These are phyloP conservation scores for Cettia cetti DNA, from an alignment of 2,113 vertebrate species.

Conservation along the genomic window DNA sequence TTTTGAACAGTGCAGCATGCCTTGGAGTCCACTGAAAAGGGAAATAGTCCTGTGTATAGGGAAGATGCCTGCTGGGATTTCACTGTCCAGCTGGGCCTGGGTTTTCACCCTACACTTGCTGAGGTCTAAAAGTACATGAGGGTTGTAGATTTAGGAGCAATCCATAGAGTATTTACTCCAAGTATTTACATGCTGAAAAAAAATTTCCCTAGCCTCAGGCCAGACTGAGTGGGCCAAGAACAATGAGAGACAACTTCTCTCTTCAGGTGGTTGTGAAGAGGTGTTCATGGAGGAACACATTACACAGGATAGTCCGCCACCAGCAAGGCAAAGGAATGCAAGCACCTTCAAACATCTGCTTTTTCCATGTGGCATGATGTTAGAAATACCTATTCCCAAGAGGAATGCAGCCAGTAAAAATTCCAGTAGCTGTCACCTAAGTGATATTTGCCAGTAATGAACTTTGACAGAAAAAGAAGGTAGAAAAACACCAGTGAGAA, in stretches of 20 bases:
- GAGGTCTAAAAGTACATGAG: not conserved
- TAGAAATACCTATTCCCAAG: not conserved
- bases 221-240: not conserved
- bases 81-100: not conserved
- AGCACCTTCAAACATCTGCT: not conserved
- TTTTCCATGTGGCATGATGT: not conserved
- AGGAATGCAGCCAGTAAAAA: not conserved
- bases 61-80: not conserved
- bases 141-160: not conserved
- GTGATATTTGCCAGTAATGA: not conserved
- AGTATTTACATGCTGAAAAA: not conserved
- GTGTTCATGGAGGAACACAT: not conserved
- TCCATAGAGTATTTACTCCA: not conserved
- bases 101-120: not conserved
- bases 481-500: not conserved
- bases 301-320: accelerated
- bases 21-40: not conserved
- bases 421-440: not conserved
- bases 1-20: not conserved
- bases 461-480: not conserved
- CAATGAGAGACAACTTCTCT: not conserved
- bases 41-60: not conserved
- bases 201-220: not conserved
- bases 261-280: not conserved
- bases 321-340: not conserved